Evolutionary conservation across 2,113 vertebrate genomes (phyloP).

Genomic region (Miniopterus natalensis): DNA sequence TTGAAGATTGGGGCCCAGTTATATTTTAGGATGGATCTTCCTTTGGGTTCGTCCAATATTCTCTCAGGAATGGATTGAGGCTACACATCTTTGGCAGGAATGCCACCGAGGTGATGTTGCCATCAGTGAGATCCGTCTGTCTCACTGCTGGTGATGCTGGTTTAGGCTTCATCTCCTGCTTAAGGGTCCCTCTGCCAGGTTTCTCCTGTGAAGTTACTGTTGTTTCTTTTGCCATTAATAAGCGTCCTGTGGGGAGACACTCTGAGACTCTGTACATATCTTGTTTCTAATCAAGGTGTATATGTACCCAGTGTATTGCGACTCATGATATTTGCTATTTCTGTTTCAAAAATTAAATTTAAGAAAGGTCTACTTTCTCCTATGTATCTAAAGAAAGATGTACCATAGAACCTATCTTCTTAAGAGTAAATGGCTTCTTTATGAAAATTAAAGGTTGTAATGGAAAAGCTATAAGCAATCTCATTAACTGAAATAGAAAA

Average conservation of each 20-base stretch:
- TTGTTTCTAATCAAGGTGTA: background rate
- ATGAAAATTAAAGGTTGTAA: background rate
- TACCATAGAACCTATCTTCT: background rate
- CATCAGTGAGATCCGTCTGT: accelerated
- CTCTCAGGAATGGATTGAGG: background rate
- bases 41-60: background rate
- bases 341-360: background rate
- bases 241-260: background rate
- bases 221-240: background rate
- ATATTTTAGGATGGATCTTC: background rate
- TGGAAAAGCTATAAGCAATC: background rate
- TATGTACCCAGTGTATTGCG: accelerated
- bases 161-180: background rate
- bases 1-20: too few species aligned
- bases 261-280: background rate
- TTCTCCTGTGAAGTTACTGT: background rate
- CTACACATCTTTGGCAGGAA: background rate
- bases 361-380: background rate
- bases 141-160: background rate
- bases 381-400: background rate
- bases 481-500: too few species aligned
- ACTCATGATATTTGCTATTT: background rate
- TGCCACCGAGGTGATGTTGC: accelerated
- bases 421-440: background rate
- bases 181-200: background rate